Percentiles rank a stretch among this genome's conserved stretches.
Conservation (phyloP, 2,797 vertebrate species). For the Sciurus vulgaris region DNA sequence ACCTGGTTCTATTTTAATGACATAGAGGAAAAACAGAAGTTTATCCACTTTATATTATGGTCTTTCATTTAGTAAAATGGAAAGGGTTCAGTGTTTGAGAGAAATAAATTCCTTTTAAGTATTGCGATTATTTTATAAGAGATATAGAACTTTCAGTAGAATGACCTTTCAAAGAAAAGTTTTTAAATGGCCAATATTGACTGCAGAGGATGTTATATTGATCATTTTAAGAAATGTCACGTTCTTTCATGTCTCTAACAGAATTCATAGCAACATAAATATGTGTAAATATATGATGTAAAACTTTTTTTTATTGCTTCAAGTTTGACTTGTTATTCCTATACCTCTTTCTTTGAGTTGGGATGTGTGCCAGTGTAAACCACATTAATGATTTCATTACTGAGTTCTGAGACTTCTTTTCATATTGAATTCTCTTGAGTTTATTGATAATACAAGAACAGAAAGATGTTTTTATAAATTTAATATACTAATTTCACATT, state of each 20-base stretch:
- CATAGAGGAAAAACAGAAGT: neutral
- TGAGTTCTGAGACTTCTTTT: conserved; percentile 41
- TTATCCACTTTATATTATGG: neutral
- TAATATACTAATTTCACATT: neutral
- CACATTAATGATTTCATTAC: conserved; percentile 63
- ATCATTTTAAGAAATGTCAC: conserved; percentile 60
- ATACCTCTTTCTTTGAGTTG: conserved; percentile 74
- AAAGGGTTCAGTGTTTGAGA: neutral
- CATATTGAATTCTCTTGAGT: neutral
- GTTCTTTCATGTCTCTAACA: conserved; percentile 58
- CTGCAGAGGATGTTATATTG: conserved; percentile 28
- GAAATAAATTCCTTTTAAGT: neutral
- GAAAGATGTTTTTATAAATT: conserved; percentile 29
- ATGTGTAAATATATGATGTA: conserved; percentile 66
- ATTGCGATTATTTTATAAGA: conserved; percentile 22
- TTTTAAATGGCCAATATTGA: conserved; percentile 57
- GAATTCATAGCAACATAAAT: conserved; percentile 52
- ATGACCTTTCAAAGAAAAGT: conserved; percentile 19
- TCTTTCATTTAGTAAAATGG: conserved; percentile 24
- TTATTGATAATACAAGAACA: conserved; percentile 9
- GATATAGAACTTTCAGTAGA: conserved; percentile 22
- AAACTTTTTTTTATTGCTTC: conserved; percentile 68
- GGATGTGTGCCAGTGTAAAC: conserved; percentile 73
- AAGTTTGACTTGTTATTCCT: conserved; percentile 75
- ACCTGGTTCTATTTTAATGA: neutral